Evolutionary conservation across 2,888 invertebrate genomes (phyloP).

Genomic region (Drosophila prolongata): DNA sequence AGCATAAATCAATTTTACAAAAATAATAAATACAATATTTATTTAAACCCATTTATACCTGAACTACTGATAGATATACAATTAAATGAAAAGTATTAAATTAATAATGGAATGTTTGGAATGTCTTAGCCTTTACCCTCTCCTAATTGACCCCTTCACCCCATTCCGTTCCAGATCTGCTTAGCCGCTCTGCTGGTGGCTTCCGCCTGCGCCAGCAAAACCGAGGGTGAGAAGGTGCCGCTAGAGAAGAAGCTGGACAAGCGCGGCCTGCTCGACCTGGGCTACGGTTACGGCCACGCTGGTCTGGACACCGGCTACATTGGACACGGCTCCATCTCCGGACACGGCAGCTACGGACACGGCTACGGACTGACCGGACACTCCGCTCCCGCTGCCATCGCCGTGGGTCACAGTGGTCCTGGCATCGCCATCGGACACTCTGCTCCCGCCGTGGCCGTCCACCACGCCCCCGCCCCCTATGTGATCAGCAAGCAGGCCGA

Average conservation of each 20-base stretch:
- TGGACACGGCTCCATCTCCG: conserved; percentile 87
- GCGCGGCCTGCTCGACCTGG: conserved; percentile 91
- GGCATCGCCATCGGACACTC: conserved; percentile 74
- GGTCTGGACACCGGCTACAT: conserved; percentile 91
- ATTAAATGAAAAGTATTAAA: neutral
- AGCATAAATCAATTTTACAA: too few species aligned
- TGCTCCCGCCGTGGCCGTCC: conserved; percentile 67
- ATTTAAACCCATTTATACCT: too few species aligned
- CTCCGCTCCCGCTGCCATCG: conserved; percentile 72
- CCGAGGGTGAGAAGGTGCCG: conserved; percentile 85
- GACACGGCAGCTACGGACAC: conserved; percentile 80
- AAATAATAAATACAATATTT: too few species aligned
- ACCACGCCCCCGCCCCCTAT: conserved; percentile 72
- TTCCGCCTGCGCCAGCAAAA: conserved; percentile 88
- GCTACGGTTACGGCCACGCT: conserved; percentile 91
- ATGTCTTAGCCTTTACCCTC: neutral
- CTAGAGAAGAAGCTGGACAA: conserved; percentile 92
- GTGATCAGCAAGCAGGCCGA: conserved; percentile 86
- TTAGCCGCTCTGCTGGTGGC: conserved; percentile 91
- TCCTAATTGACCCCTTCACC: neutral
- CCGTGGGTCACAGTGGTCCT: conserved; percentile 77
- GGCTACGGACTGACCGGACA: conserved; percentile 81
- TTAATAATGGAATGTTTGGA: neutral
- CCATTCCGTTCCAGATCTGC: conserved; percentile 86
- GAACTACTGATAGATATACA: too few species aligned